Base-by-base conservation (phyloP, 2,888 invertebrate species). In the Pseudococcus jackbeardsleyi region DNA sequence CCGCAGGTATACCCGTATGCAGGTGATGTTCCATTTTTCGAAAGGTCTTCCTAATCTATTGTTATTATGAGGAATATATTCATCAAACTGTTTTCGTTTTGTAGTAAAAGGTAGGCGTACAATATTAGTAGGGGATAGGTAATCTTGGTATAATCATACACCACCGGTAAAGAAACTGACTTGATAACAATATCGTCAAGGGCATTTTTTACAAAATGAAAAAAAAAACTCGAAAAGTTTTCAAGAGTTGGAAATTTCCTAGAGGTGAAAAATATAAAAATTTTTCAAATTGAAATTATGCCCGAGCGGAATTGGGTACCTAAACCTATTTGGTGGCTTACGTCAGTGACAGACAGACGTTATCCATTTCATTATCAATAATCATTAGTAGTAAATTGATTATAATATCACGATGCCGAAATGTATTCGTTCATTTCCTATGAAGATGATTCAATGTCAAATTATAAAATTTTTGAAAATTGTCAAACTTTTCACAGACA, bases 1-100 rank as follows among this genome's bases (percentile, higher is more conserved):
- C n/a, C n/a, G 59, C 59, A 59, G 59, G 59, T 59, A 59, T 59
- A 59, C 59, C n/a, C 59, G n/a, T 59, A 12, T n/a, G 59, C 17
- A 59, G 59, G 59, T n/a, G 59, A 59, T n/a, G 59, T 59, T 59
- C n/a, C 4, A 59, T n/a, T n/a, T 59, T 59, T n/a, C n/a, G 17
- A 59, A 59, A 59, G 17, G n/a, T 59, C n/a, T 59, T 59, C 15
- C 59, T 7, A 59, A 59, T 19, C 59, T n/a, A 59, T 59, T 59
- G 59, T 59, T 59, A 59, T n/a, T 15, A 54, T n/a, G 17, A n/a
- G 8, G n/a, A n/a, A 59, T 59, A 59, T 59, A 59, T 19, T 59
- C 59, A 59, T n/a, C 59, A 7, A n/a, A 17, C 0, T 17, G 19
- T 59, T 59, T 59, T 59, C n/a, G n/a, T 59, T n/a, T 6, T n/a